Base-by-base conservation (phyloP, 2,797 vertebrate genomes). In the Discoglossus pictus region DNA sequence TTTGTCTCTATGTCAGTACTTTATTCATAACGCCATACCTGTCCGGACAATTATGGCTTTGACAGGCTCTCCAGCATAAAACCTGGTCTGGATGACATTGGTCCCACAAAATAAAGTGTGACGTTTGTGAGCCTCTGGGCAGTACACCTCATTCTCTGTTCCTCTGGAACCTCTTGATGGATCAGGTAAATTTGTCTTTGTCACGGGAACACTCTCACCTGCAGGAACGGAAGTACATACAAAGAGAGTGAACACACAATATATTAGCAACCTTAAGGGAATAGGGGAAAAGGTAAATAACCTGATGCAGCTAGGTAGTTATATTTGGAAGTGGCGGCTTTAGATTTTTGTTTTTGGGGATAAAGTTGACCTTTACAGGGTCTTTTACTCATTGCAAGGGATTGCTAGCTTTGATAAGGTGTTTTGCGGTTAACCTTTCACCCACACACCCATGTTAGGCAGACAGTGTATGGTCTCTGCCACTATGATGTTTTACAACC, bases 201-300 rank as follows among this genome's bases (percentile, higher is more conserved):
- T 99, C 73, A 99, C 95, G 1, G 97, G 97, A 82, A 99, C 94
- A 44, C 97, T 99, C 81, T 99, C 97, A 76, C 97, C 96, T 99
- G 60, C 20, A 12, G 7, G 6, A 50, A 13, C 7, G 27, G 27
- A 31, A 31, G n/a, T 17, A 17, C 2, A 24, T 34, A 15, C 0
- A 12, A 34, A 53, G 8, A 17, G 27, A 10, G 11, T 13, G 2
- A 10, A 35, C 35, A 11, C 15, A 53, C 34, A 34, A 11, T 6
- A 52, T n/a, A n/a, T n/a, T n/a, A n/a, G n/a, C n/a, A n/a, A n/a
- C n/a, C n/a, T n/a, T n/a, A n/a, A n/a, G n/a, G n/a, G n/a, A n/a
- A n/a, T n/a, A n/a, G n/a, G n/a, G n/a, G n/a, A n/a, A n/a, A n/a
- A n/a, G n/a, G n/a, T n/a, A n/a, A n/a, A n/a, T n/a, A n/a, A n/a